phyloP scores from a whole-genome alignment of 2,888 invertebrate genomes.

The Pollenia griseotomentosa region DNA sequence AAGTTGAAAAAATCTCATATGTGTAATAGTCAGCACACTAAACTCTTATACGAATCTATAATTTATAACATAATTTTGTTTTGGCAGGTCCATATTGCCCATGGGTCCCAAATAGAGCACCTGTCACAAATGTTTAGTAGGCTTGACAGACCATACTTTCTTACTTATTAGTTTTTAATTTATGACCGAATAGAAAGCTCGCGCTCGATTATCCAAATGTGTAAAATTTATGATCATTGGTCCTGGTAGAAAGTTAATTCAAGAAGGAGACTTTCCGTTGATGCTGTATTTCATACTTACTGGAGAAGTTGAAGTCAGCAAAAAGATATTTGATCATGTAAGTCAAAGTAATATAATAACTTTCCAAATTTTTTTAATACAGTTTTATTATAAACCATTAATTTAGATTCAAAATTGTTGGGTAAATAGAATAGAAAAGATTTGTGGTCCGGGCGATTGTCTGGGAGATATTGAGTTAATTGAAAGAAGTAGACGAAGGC shows the following conservation, averaged over 20 bases:
- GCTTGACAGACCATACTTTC: no score
- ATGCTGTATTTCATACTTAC: constrained; percentile 88
- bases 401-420: constrained; percentile 65
- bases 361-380: neutral
- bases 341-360: neutral
- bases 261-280: constrained; percentile 86
- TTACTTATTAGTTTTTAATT: neutral
- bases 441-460: constrained; percentile 80
- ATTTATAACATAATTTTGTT: no score
- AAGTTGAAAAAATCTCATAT: no score
- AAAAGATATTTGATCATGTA: constrained; percentile 79
- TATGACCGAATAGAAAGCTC: constrained; percentile 85
- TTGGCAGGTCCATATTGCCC: no score
- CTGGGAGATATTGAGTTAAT: constrained; percentile 81
- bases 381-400: neutral
- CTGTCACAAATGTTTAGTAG: no score
- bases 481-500: constrained; percentile 75
- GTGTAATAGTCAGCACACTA: no score
- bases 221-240: constrained; percentile 87
- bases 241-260: constrained; percentile 86
- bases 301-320: constrained; percentile 85
- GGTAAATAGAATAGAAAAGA: constrained; percentile 75
- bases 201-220: constrained; percentile 86
- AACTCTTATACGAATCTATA: no score
- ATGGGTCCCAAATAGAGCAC: no score